A percentile compares a stretch with the other conserved stretches of the same genome.
phyloP scores from a whole-genome alignment of 2,113 vertebrate species.

The Nicator chloris region DNA sequence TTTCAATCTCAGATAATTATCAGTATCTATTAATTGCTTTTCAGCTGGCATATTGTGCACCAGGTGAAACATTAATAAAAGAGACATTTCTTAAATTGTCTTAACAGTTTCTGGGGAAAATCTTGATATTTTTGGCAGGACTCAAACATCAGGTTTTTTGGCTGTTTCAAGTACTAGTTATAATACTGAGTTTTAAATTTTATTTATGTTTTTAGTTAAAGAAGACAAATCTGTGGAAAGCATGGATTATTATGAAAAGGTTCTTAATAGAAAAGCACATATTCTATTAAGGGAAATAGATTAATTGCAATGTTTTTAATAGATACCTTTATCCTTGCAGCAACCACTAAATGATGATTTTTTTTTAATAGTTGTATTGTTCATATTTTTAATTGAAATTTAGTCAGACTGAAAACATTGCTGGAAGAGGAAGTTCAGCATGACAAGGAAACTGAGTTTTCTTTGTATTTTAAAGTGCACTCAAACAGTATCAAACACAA shows the following conservation, averaged over 20 bases:
- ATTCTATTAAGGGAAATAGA: background rate
- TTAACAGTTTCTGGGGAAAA: background rate
- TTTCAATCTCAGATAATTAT: conserved; percentile 44
- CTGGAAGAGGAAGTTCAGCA: background rate
- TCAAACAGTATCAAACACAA: conserved; percentile 13
- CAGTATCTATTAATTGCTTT: conserved; percentile 24
- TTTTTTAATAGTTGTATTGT: background rate
- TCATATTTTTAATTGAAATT: background rate
- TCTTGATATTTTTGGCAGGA: background rate
- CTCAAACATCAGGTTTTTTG: background rate
- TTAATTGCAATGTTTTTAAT: background rate
- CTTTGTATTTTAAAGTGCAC: background rate
- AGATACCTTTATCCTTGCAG: background rate
- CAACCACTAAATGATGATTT: background rate
- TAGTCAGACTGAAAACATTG: background rate
- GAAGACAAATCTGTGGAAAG: background rate
- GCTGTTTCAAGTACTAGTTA: background rate
- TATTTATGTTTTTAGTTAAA: background rate
- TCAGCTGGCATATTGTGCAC: background rate
- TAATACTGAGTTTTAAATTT: background rate
- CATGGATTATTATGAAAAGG: background rate
- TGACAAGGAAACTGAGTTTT: background rate
- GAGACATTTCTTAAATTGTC: background rate
- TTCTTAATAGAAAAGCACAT: background rate
- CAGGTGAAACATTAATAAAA: background rate